Evolutionary conservation across 2,797 vertebrate genomes (phyloP).

Genomic region (Prunella strophiata): DNA sequence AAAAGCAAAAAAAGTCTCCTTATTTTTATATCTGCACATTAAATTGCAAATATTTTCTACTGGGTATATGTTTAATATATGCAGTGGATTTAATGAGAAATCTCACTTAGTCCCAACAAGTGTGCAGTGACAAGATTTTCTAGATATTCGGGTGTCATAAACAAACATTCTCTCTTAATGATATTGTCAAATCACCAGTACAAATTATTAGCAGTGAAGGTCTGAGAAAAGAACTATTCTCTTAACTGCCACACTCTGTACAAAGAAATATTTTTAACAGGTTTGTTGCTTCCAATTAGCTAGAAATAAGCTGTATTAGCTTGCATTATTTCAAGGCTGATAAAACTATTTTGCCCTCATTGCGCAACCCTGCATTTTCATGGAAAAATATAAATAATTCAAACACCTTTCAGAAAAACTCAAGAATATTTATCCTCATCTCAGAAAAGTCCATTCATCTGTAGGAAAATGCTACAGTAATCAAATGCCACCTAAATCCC

Average conservation of each 20-base stretch:
- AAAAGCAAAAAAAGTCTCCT: not conserved
- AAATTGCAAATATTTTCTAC: not conserved
- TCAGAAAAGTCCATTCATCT: not conserved
- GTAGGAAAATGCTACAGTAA: conserved; percentile 8
- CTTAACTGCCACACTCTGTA: not conserved
- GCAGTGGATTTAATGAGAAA: not conserved
- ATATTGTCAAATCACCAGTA: not conserved
- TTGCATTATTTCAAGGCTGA: not conserved
- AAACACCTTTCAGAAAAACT: conserved; percentile 21
- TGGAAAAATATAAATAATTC: conserved; percentile 36
- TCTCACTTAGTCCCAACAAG: not conserved
- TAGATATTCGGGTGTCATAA: not conserved
- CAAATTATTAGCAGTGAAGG: not conserved
- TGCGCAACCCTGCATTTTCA: not conserved
- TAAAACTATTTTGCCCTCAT: not conserved
- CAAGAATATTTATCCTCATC: not conserved
- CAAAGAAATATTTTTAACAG: not conserved
- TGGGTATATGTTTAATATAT: not conserved
- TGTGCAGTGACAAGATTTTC: not conserved
- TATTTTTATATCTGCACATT: not conserved
- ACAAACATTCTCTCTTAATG: not conserved
- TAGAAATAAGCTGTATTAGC: not conserved
- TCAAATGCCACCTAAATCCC: not conserved
- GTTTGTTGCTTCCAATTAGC: conserved; percentile 3
- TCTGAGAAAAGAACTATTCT: not conserved